These are phyloP conservation scores for Pedionomus torquatus DNA, from an alignment of 2,113 vertebrate genomes.

Conservation along the genomic window DNA sequence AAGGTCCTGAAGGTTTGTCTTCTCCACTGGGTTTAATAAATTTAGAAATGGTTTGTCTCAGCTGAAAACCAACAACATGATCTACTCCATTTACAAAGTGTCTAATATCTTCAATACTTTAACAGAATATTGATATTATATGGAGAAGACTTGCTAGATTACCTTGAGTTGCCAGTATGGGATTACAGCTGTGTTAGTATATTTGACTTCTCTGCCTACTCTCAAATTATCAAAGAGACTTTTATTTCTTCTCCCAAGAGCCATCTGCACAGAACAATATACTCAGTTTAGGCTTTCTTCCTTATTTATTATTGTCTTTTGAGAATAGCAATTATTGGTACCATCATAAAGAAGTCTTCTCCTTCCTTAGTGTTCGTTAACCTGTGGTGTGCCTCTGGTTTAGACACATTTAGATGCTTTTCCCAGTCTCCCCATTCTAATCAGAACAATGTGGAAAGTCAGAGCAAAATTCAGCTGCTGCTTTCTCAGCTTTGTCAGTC, in stretches of 20 bases:
- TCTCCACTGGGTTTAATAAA: background rate
- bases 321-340: background rate
- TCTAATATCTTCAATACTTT: background rate
- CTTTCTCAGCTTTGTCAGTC: background rate
- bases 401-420: background rate
- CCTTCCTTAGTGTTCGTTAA: background rate
- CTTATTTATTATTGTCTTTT: background rate
- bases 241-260: background rate
- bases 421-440: background rate
- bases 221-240: background rate
- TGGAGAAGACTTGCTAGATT: background rate
- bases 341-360: background rate
- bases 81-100: background rate
- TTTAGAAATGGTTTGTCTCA: background rate
- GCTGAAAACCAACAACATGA: background rate
- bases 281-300: background rate
- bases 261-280: background rate
- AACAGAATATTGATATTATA: background rate
- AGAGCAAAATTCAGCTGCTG: background rate
- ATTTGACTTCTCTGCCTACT: background rate
- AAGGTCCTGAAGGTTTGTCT: background rate
- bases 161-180: background rate
- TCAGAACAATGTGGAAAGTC: background rate
- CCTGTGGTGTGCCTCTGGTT: background rate
- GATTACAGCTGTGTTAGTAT: background rate